Conservation (phyloP, 2,113 vertebrate genomes). For the Antennarius striatus region DNA sequence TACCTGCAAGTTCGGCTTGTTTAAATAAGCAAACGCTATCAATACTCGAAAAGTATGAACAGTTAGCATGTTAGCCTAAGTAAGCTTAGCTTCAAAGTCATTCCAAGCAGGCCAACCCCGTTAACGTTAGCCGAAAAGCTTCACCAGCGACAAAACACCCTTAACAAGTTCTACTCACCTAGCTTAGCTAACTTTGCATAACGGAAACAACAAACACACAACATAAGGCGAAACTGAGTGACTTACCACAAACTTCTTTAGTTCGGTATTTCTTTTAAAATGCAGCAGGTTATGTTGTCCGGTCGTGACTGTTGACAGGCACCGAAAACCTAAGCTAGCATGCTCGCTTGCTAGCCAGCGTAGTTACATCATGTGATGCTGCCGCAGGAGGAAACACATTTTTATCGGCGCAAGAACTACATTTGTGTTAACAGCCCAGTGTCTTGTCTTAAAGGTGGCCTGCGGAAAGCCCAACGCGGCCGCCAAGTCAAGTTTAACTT, state of each 20-base stretch:
- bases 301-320: constrained; percentile 32
- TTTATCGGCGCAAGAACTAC: too few relatives aligned
- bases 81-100: constrained; percentile 34
- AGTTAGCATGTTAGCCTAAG: background rate
- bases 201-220: background rate
- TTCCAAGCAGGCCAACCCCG: constrained; percentile 45
- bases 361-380: constrained; percentile 60
- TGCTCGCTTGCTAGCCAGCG: constrained; percentile 46
- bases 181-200: constrained; percentile 4
- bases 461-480: too few relatives aligned
- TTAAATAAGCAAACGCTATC: background rate
- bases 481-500: too few relatives aligned
- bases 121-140: constrained; percentile 42
- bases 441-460: too few relatives aligned
- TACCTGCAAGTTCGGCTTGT: background rate
- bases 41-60: background rate
- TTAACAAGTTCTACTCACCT: constrained; percentile 46
- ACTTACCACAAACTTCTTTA: constrained; percentile 35
- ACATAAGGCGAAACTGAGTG: background rate
- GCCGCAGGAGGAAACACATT: constrained; percentile 1
- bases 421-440: too few relatives aligned
- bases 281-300: background rate
- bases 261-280: background rate
- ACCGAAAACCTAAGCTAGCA: constrained; percentile 52
- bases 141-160: constrained; percentile 35